Conservation (phyloP, 2,888 invertebrate genomes). For the Malacosoma neustria region DNA sequence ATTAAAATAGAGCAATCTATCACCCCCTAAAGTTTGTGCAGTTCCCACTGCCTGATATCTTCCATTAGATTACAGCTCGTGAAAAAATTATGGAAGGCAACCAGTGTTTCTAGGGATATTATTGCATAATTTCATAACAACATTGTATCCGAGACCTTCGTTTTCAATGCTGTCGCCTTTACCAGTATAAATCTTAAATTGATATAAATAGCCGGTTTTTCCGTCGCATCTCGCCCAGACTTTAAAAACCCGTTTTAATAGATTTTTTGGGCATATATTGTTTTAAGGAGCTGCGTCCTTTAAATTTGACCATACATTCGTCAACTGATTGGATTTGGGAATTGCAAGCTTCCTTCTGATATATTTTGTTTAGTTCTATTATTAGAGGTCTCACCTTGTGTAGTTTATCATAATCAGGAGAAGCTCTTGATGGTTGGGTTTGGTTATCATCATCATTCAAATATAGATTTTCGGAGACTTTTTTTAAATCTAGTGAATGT, state of each 20-base stretch:
- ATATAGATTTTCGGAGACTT: slow-evolving; percentile 6
- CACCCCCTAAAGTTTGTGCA: no score
- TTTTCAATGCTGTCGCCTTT: slow-evolving; percentile 13
- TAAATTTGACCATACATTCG: slow-evolving; percentile 13
- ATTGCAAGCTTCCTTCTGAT: slow-evolving; percentile 7
- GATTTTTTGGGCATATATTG: slow-evolving; percentile 13
- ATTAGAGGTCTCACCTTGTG: slow-evolving; percentile 11
- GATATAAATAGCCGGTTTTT: slow-evolving; percentile 9
- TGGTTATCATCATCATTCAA: slow-evolving; percentile 4
- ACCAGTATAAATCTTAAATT: slow-evolving; percentile 11
- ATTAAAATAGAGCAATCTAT: no score
- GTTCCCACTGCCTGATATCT: no score
- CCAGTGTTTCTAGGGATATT: slow-evolving; percentile 8
- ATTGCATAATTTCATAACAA: slow-evolving; percentile 14
- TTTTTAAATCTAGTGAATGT: slow-evolving; percentile 14
- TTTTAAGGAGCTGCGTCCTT: slow-evolving; percentile 9
- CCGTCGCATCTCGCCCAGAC: slow-evolving; percentile 9
- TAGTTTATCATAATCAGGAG: slow-evolving; percentile 4
- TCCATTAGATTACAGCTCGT: slow-evolving; percentile 10
- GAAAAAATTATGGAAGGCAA: slow-evolving; percentile 19
- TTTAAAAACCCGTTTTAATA: slow-evolving; percentile 11
- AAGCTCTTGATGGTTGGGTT: background rate
- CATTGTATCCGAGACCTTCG: slow-evolving; percentile 16
- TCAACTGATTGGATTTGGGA: slow-evolving; percentile 12
- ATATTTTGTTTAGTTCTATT: slow-evolving; percentile 9